phyloP scores from a whole-genome alignment of 2,113 vertebrate genomes.

The Chauna torquata region DNA sequence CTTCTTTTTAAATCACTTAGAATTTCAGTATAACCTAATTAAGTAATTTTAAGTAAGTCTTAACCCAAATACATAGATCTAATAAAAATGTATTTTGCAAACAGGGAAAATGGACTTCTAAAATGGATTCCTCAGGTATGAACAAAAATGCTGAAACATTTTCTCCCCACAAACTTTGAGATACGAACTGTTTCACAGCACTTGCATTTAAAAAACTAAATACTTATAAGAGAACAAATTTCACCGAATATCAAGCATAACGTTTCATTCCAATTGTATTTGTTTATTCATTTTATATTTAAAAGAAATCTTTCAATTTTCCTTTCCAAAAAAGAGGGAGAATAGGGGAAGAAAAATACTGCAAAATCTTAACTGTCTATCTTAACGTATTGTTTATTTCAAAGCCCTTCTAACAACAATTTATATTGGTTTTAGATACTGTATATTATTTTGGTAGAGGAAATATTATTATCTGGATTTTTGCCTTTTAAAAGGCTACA shows the following conservation, averaged over 20 bases:
- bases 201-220: slow-evolving; percentile 31
- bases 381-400: slow-evolving; percentile 17
- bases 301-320: slow-evolving; percentile 45
- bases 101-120: slow-evolving; percentile 52
- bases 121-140: slow-evolving; percentile 68
- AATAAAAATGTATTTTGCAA: slow-evolving; percentile 66
- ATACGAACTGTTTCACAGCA: slow-evolving; percentile 28
- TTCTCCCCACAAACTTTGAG: slow-evolving; percentile 48
- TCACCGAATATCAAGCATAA: background rate
- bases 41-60: slow-evolving; percentile 71
- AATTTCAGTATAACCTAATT: slow-evolving; percentile 68
- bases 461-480: slow-evolving; percentile 39
- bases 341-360: slow-evolving; percentile 33
- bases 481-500: slow-evolving; percentile 40
- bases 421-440: slow-evolving; percentile 17
- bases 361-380: slow-evolving; percentile 26
- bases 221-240: background rate
- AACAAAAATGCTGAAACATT: slow-evolving; percentile 48
- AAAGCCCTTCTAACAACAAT: background rate
- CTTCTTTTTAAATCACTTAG: slow-evolving; percentile 69
- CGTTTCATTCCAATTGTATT: background rate
- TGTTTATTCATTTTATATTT: slow-evolving; percentile 54
- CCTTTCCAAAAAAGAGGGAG: background rate
- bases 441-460: slow-evolving; percentile 51
- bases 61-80: slow-evolving; percentile 64